phyloP scores from a whole-genome alignment of 2,113 vertebrate species.

The Corythoichthys intestinalis region DNA sequence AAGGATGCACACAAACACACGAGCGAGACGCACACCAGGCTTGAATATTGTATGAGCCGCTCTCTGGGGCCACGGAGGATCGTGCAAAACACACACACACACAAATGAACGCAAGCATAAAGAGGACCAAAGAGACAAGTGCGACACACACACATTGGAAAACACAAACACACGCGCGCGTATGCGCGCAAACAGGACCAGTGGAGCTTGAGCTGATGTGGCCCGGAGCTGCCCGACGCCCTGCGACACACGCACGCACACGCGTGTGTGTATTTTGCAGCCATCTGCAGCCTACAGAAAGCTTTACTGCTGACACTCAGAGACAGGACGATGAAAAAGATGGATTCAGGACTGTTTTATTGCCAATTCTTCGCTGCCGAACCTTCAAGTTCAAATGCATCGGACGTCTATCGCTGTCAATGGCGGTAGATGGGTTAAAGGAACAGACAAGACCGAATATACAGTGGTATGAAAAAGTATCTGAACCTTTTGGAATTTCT shows the following conservation, averaged over 20 bases:
- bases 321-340: conserved; percentile 36
- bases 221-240: conserved; percentile 58
- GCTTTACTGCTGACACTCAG: conserved; percentile 55
- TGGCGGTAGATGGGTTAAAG: too few species aligned
- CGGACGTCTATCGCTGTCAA: too few species aligned
- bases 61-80: conserved; percentile 61
- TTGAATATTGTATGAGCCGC: conserved; percentile 71
- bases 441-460: too few species aligned
- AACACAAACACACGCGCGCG: conserved; percentile 59
- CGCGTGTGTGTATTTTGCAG: conserved; percentile 51
- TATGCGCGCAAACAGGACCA: conserved; percentile 58
- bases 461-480: too few species aligned
- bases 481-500: too few species aligned
- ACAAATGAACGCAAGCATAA: conserved; percentile 9
- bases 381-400: too few species aligned
- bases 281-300: conserved; percentile 61
- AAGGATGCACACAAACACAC: conserved; percentile 40
- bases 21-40: conserved; percentile 47
- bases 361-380: too few species aligned
- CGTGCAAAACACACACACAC: conserved; percentile 31
- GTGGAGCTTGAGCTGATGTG: conserved; percentile 69
- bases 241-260: conserved; percentile 26
- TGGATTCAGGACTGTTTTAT: neutral
- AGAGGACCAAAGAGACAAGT: conserved; percentile 22
- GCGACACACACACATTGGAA: conserved; percentile 58